Conservation (phyloP, 2,113 vertebrate species). For the Nyctibius bracteatus region DNA sequence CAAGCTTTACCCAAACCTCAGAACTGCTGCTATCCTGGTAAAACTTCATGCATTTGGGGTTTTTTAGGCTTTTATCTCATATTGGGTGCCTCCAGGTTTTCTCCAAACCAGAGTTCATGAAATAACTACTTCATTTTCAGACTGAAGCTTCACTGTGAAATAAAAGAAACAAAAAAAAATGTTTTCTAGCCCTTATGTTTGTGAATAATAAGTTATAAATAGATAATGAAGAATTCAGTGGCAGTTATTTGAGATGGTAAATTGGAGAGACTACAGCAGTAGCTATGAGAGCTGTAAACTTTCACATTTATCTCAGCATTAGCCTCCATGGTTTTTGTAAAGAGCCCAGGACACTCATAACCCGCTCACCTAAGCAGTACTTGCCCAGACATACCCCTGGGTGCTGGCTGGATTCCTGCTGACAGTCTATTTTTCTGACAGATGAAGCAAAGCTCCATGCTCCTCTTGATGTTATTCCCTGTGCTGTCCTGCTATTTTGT, state of each 20-base stretch:
- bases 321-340: background rate
- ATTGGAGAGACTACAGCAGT: background rate
- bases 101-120: background rate
- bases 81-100: background rate
- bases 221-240: background rate
- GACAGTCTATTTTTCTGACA: background rate
- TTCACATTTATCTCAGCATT: background rate
- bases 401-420: background rate
- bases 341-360: rapidly evolving
- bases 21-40: background rate
- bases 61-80: background rate
- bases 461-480: background rate
- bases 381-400: rapidly evolving
- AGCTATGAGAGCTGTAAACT: background rate
- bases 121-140: background rate
- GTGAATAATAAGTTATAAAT: background rate
- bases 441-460: background rate
- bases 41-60: background rate
- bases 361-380: background rate
- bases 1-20: background rate
- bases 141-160: background rate
- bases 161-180: background rate
- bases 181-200: background rate
- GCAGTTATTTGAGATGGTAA: background rate
- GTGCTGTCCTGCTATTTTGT: background rate